These are phyloP conservation scores for Patiria miniata DNA, from an alignment of 35 echinoderm and acorn worm species.

Conservation along the genomic window DNA sequence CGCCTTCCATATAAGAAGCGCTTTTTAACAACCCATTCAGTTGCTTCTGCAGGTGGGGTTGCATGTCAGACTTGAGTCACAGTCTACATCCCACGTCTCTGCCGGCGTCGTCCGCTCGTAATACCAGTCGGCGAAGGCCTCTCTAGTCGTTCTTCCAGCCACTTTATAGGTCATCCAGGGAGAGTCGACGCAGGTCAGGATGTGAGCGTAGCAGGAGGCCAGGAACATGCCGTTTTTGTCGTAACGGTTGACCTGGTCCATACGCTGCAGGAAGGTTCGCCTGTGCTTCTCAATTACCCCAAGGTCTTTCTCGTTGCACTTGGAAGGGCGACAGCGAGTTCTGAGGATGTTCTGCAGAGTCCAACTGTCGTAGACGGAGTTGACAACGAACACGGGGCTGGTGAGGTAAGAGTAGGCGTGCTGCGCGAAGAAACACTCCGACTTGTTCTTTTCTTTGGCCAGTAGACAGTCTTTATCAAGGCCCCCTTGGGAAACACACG, in stretches of 20 bases:
- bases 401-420: constrained; percentile 29
- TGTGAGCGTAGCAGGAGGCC: constrained; percentile 29
- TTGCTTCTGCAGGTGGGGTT: not conserved
- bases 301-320: not conserved
- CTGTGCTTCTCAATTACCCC: not conserved
- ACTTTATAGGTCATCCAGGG: constrained; percentile 21
- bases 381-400: constrained; percentile 46
- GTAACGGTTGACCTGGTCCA: constrained; percentile 1
- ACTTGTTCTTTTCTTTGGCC: not conserved
- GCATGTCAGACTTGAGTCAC: not conserved
- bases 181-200: not conserved
- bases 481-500: not conserved
- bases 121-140: constrained; percentile 47
- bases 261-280: not conserved
- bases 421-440: constrained; percentile 48
- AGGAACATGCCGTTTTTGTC: constrained; percentile 40
- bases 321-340: constrained; percentile 5
- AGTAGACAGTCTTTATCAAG: constrained; percentile 3
- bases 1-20: too few relatives aligned
- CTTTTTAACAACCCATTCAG: too few relatives aligned
- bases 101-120: not conserved
- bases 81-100: not conserved
- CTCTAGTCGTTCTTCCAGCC: not conserved
- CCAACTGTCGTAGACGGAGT: constrained; percentile 48
- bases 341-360: constrained; percentile 30